phyloP scores from a whole-genome alignment of 2,797 vertebrate species.

The Sarcophilus harrisii region DNA sequence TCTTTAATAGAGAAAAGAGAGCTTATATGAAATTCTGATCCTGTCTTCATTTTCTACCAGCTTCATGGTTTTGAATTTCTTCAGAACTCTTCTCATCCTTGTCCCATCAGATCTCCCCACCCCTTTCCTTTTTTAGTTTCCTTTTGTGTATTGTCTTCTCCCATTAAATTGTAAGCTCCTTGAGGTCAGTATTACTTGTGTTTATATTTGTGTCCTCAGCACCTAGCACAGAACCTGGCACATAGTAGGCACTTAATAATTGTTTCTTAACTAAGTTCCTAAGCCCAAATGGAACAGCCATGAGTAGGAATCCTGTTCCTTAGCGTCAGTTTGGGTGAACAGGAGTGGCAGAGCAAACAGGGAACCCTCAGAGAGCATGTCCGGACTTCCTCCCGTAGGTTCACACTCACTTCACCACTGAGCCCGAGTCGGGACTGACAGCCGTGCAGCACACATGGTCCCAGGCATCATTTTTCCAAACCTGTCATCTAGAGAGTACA shows the following conservation, averaged over 20 bases:
- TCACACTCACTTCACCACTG: neutral
- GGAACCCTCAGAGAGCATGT: neutral
- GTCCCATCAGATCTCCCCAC: neutral
- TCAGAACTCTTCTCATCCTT: neutral
- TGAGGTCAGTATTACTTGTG: neutral
- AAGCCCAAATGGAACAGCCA: neutral
- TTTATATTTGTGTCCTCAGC: neutral
- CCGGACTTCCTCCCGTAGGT: neutral
- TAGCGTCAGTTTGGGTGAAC: neutral
- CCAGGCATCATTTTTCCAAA: neutral
- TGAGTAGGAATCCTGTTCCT: neutral
- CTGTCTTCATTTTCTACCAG: neutral
- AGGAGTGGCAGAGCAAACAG: neutral
- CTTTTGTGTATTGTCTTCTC: neutral
- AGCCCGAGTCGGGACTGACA: neutral
- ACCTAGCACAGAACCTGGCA: neutral
- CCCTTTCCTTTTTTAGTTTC: neutral
- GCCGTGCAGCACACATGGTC: neutral
- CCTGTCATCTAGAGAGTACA: neutral
- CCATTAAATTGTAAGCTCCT: neutral
- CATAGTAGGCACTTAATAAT: too few relatives aligned
- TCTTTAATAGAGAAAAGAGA: neutral
- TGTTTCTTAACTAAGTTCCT: neutral
- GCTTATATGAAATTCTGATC: neutral
- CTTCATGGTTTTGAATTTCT: neutral